phyloP scores from a whole-genome alignment of 2,888 invertebrate genomes.

The Drosophila algonquin region DNA sequence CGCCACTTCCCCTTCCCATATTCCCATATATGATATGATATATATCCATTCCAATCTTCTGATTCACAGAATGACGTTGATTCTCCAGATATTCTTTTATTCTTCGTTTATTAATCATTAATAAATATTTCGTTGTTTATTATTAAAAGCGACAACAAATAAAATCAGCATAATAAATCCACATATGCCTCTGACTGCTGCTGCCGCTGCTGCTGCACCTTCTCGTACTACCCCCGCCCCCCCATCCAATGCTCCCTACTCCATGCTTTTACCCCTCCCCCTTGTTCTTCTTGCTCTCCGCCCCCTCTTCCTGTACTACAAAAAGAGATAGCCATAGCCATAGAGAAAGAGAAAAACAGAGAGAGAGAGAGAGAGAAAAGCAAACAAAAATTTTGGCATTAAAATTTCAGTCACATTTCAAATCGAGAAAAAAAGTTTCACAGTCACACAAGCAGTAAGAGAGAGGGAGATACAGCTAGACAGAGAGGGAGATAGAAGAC shows the following conservation, averaged over 20 bases:
- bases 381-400: constrained; percentile 57
- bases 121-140: constrained; percentile 43
- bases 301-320: constrained; percentile 18
- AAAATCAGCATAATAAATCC: constrained; percentile 68
- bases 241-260: not conserved
- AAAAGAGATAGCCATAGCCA: constrained; percentile 47
- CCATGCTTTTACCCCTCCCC: constrained; percentile 1
- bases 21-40: not conserved
- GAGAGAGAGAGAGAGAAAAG: constrained; percentile 10
- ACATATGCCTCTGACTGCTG: constrained; percentile 31
- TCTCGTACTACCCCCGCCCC: not conserved
- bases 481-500: constrained; percentile 49
- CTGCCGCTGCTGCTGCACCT: not conserved
- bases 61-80: constrained; percentile 51
- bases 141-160: constrained; percentile 68
- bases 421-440: constrained; percentile 59
- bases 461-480: constrained; percentile 29
- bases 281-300: not conserved
- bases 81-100: constrained; percentile 38
- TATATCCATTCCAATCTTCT: constrained; percentile 18
- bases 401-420: constrained; percentile 75
- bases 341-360: constrained; percentile 9
- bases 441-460: constrained; percentile 43
- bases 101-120: constrained; percentile 61
- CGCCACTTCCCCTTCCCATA: constrained; percentile 1